Conservation (phyloP, 2,113 vertebrate genomes). For the Cebidichthys violaceus region DNA sequence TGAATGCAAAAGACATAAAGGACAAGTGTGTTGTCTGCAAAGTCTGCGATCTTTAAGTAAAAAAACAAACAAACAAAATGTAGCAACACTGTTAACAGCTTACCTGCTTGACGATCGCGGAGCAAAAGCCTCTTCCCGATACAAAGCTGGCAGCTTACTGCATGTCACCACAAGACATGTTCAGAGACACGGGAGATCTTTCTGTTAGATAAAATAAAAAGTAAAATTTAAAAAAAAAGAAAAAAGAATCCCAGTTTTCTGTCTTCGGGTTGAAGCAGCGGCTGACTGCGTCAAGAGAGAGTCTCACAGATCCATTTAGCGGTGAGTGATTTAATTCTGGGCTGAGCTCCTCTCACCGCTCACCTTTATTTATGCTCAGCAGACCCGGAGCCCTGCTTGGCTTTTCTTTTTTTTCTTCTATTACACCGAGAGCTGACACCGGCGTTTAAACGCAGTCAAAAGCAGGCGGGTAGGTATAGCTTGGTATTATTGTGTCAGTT, state of each 20-base stretch:
- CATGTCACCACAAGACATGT: slow-evolving; percentile 73
- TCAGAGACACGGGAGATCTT: slow-evolving; percentile 61
- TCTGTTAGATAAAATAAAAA: slow-evolving; percentile 46
- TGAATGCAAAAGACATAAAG: neutral
- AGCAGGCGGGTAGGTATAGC: slow-evolving; percentile 49
- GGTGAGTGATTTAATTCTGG: slow-evolving; percentile 80
- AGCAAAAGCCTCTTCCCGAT: slow-evolving; percentile 61
- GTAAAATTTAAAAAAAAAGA: neutral
- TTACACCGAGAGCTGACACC: slow-evolving; percentile 77
- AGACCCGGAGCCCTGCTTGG: slow-evolving; percentile 69
- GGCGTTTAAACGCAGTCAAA: slow-evolving; percentile 75
- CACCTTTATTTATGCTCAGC: slow-evolving; percentile 75
- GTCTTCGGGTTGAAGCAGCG: slow-evolving; percentile 78
- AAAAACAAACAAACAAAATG: slow-evolving; percentile 23
- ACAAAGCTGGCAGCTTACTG: slow-evolving; percentile 67
- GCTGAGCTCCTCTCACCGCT: slow-evolving; percentile 74
- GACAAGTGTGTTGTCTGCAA: neutral
- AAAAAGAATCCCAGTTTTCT: slow-evolving; percentile 80
- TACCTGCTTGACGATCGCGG: slow-evolving; percentile 78
- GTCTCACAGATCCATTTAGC: slow-evolving; percentile 81
- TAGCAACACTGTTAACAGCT: slow-evolving; percentile 56
- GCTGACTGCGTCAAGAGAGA: slow-evolving; percentile 89
- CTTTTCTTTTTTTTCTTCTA: too few relatives aligned
- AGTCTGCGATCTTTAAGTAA: slow-evolving; percentile 32
- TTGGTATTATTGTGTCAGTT: slow-evolving; percentile 63